These are phyloP conservation scores for Craniophora ligustri DNA, from an alignment of 2,888 invertebrate species.

Conservation along the genomic window DNA sequence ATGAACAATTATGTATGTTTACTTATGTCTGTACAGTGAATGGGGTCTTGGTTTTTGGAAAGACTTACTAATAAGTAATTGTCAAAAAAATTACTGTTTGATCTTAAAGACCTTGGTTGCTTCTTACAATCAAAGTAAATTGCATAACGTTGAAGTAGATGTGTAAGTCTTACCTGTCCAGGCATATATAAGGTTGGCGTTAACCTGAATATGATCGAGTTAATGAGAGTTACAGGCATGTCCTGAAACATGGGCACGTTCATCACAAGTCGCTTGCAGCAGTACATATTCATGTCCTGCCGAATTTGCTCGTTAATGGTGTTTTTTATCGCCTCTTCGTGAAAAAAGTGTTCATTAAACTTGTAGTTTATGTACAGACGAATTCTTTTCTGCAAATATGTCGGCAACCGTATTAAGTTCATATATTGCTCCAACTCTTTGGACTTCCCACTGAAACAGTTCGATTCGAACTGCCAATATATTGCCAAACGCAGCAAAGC, in stretches of 20 bases:
- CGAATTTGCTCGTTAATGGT: conserved; percentile 80
- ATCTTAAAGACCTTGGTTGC: too few relatives aligned
- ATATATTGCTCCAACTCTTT: conserved; percentile 69
- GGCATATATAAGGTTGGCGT: conserved; percentile 87
- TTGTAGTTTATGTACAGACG: conserved; percentile 70
- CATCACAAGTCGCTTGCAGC: conserved; percentile 85
- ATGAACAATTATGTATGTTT: too few relatives aligned
- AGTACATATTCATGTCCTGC: conserved; percentile 87
- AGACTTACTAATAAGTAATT: too few relatives aligned
- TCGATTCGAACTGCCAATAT: conserved; percentile 62
- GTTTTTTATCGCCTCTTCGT: conserved; percentile 66
- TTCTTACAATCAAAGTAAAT: not conserved
- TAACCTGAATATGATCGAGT: conserved; percentile 84
- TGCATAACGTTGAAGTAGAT: too few relatives aligned
- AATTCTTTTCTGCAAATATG: conserved; percentile 65
- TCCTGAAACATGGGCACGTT: conserved; percentile 87
- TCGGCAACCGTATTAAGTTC: conserved; percentile 63
- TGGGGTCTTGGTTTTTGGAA: too few relatives aligned
- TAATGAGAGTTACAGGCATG: conserved; percentile 82
- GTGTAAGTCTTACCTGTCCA: conserved; percentile 76
- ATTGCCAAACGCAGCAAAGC: conserved; percentile 65
- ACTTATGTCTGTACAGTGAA: too few relatives aligned
- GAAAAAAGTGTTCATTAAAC: conserved; percentile 70
- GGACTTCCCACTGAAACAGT: conserved; percentile 64
- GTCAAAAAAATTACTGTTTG: too few relatives aligned